Evolutionary conservation across 2,888 invertebrate species (phyloP).

Genomic region (Hirtodrosophila histrioides): DNA sequence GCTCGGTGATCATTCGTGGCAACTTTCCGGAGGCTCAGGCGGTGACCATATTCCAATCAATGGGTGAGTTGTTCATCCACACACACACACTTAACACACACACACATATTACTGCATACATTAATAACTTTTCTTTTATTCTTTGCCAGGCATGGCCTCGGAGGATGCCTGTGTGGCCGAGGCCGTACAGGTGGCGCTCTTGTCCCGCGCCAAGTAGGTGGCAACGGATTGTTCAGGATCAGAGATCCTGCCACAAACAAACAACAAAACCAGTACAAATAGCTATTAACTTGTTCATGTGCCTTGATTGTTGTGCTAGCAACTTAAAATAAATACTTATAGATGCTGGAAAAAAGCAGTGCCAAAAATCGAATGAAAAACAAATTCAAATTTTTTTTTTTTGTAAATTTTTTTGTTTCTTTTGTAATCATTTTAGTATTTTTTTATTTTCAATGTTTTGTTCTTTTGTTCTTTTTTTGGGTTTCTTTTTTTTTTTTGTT

Average conservation of each 20-base stretch:
- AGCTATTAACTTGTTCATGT: no score
- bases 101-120: no score
- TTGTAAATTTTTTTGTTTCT: conserved; percentile 55
- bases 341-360: no score
- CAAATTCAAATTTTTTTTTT: conserved; percentile 18
- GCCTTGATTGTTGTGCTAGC: no score
- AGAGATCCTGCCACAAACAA: no score
- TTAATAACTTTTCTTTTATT: no score
- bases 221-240: no score
- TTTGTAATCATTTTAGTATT: conserved; percentile 76
- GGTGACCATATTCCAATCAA: conserved; percentile 87
- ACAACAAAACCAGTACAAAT: no score
- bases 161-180: conserved; percentile 87
- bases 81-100: no score
- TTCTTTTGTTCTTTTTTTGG: conserved; percentile 35
- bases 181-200: conserved; percentile 83
- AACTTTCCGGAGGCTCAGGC: conserved; percentile 65
- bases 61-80: conserved; percentile 84
- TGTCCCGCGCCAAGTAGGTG: conserved; percentile 1
- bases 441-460: conserved; percentile 69
- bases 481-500: conserved; percentile 46
- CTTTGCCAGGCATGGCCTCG: conserved; percentile 86
- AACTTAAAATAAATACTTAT: no score
- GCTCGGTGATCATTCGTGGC: conserved; percentile 85
- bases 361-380: conserved; percentile 15